Evolutionary conservation across 2,888 invertebrate genomes (phyloP), one percentile per base, ranked within the genome.

Genomic region (Aleiodes testaceus): DNA sequence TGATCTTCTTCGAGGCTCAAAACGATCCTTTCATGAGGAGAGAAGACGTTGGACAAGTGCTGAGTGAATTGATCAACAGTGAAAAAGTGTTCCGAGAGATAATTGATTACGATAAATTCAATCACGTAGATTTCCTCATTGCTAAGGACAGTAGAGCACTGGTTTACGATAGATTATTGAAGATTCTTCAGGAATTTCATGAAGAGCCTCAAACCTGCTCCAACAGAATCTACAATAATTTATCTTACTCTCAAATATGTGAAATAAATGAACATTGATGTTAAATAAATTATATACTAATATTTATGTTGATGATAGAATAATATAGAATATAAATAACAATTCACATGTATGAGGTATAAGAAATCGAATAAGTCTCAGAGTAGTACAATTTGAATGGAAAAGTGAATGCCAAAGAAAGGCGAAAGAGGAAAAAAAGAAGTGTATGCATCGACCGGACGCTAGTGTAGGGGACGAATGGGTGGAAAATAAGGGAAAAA

Each of bases 401-500:
- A 16, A 12, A 42, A 59, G 59, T 59, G 18, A 59, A 36, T 18
- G 36, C 42, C 52, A 36, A 50, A 69, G 52, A 42, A 36, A 42
- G 14, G 59, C 30, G 18, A 36, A 42, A 42, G 42, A 36, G 59
- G 59, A 16, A 26, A 42, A 42, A 42, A 42, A 59, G 59, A 59
- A 59, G 59, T 59, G 59, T 59, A 59, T 59, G 59, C 59, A 59
- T 59, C 59, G 59, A 59, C 59, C 59, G 59, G 59, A 59, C 59
- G 36, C 9, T 36, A 9, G 36, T 11, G 50, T 26, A 12, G 42
- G 55, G 63, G 30, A 42, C 22, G 18, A 26, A 66, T 30, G 14
- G 14, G 45, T 30, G 61, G 50, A 30, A 70, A 68, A 66, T 59
- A 49, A 50, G 61, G 70, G 26, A 59, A 69, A 61, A 73, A 68